Percentiles rank a stretch among this genome's conserved stretches.
Evolutionary conservation across 1,140 invertebrate species (phyloP).

Genomic region (Drosophila pallidifrons): DNA sequence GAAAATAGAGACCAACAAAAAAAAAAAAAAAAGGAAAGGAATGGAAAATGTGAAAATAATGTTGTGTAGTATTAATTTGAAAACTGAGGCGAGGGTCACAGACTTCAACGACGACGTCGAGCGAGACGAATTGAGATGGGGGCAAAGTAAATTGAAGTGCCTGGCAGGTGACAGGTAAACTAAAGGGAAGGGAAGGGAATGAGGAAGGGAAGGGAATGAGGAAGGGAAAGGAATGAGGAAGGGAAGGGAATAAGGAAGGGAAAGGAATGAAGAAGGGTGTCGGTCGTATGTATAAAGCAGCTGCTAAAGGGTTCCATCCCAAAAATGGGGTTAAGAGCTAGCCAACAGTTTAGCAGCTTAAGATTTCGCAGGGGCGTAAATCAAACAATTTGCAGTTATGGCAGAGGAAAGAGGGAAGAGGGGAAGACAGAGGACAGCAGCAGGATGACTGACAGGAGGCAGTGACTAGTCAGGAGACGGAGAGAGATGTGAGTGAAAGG

Average conservation of each 20-base stretch:
- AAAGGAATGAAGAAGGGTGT: conserved; percentile 2
- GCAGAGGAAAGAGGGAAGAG: background rate
- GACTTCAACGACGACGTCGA: background rate
- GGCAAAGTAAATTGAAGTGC: background rate
- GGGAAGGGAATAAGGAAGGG: background rate
- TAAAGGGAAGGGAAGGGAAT: too few species aligned
- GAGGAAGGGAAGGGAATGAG: background rate
- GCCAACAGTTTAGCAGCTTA: conserved; percentile 60
- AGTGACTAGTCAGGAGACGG: background rate
- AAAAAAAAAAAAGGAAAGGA: background rate
- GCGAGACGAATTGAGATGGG: background rate
- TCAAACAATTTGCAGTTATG: conserved; percentile 39
- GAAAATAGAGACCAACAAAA: background rate
- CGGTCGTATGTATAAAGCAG: conserved; percentile 3
- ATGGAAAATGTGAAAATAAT: conserved; percentile 58
- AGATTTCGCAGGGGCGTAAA: conserved; percentile 31
- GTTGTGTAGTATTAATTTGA: conserved; percentile 70
- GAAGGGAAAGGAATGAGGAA: too few species aligned
- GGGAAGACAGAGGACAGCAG: too few species aligned
- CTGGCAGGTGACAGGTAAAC: background rate
- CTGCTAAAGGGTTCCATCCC: conserved; percentile 28
- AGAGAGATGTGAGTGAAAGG: background rate
- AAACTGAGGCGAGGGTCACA: conserved; percentile 35
- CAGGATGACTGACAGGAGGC: background rate
- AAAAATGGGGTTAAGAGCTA: conserved; percentile 56